Evolutionary conservation across 2,888 invertebrate genomes (phyloP).

Genomic region (Lepidocyrtinus sp.): DNA sequence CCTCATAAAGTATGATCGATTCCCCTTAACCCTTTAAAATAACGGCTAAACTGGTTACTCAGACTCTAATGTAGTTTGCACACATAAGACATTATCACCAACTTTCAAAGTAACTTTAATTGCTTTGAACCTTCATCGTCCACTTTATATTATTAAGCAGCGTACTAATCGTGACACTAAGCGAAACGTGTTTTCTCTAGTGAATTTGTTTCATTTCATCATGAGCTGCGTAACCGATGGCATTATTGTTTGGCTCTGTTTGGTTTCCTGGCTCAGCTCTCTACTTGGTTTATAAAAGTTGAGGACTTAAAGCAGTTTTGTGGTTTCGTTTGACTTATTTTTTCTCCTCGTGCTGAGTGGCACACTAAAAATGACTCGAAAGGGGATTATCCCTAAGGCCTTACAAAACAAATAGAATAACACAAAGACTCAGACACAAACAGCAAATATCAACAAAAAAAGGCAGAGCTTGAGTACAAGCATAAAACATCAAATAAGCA

Average conservation of each 20-base stretch:
- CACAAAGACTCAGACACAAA: constrained; percentile 14
- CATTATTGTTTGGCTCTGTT: not conserved
- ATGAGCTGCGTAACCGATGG: not conserved
- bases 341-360: not conserved
- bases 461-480: not conserved
- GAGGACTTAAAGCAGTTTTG: constrained; percentile 12
- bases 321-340: constrained; percentile 17
- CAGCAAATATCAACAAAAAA: constrained; percentile 33
- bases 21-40: too few relatives aligned
- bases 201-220: not conserved
- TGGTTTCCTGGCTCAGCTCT: not conserved
- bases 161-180: too few relatives aligned
- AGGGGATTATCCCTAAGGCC: constrained; percentile 43
- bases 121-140: too few relatives aligned
- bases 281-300: not conserved
- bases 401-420: constrained; percentile 28
- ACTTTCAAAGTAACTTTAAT: too few relatives aligned
- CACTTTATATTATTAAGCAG: too few relatives aligned
- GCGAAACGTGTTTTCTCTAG: too few relatives aligned
- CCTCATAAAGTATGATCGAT: too few relatives aligned
- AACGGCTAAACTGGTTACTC: too few relatives aligned
- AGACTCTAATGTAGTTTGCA: too few relatives aligned
- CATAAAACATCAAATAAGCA: constrained; percentile 30
- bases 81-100: too few relatives aligned
- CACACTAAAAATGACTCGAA: constrained; percentile 19